Evolutionary conservation across 2,888 invertebrate genomes (phyloP), one percentile per base, ranked within the genome.

Genomic region (Arge pagana): DNA sequence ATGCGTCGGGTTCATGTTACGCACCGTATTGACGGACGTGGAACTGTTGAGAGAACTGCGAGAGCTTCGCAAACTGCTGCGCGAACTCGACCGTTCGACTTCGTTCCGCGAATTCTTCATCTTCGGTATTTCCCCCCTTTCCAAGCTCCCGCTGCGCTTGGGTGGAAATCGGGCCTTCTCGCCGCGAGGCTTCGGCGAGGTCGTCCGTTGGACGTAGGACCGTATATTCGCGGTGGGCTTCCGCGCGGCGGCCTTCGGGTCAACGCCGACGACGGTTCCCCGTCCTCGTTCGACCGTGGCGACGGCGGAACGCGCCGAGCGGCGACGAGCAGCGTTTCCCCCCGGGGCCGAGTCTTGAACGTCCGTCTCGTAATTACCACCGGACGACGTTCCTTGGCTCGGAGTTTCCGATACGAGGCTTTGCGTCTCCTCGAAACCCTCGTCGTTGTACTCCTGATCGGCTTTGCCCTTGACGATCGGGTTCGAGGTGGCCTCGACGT

Each of bases 391-490:
- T 35, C 90, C 91, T 65, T 91, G 91, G 37, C 91, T 91, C 3
- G 90, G 86, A 5, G 90, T 91, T 71, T 92, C 92, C 0, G 92
- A 92, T 66, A 91, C 89, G 45, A 93, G 79, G 68, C 91, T 92
- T 68, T 92, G 92, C 0, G 91, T 91, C 78, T 93, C 93, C 72
- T 93, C 93, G 67, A 93, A 93, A 6, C 93, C 93, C 80, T 93
- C 93, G 70, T 93, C 93, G 67, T 91, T 89, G 36, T 88, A 73
- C 64, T 93, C 92, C 58, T 85, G 85, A 58, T 88, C 88, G 51
- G 75, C 77, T 62, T 71, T 76, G 54, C 50, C 72, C 53, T 68
- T 71, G 13, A 60, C 77, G 48, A 63, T 69, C 42, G 71, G 73
- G 53, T 70, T 74, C 55, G 72, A 61, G 21, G 81, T 80, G 0